Base-by-base conservation (phyloP, 1,140 invertebrate species). In the Magallana ariakensis region DNA sequence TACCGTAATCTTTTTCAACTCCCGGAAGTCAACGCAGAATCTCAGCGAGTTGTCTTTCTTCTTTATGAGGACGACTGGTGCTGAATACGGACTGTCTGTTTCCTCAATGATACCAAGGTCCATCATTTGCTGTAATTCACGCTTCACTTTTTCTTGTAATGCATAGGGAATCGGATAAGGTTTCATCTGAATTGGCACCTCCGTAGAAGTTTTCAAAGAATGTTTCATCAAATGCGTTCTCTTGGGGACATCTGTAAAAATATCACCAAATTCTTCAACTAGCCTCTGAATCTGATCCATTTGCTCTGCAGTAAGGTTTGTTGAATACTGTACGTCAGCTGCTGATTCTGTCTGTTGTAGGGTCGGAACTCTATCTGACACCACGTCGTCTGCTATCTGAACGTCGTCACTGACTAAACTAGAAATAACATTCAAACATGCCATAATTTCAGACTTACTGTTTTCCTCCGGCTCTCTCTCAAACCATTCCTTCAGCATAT, bases 31-130 rank as follows among this genome's bases (percentile, higher is more conserved):
- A 6, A 13, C 0, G 16, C 62, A 85, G 4, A 85, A 75, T 1
- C 13, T 26, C 0, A 75, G 11, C 11, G 60, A 66, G 1, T 13
- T n/a, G 62, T 75, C 62, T 4, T 54, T 54, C 55, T n/a, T n/a
- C n/a, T n/a, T n/a, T n/a, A n/a, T n/a, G n/a, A n/a, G n/a, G 53
- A 70, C 62, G 53, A 70, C 57, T 10, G 87, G 87, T 13, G 84
- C 53, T 15, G 85, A 75, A 80, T 87, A 90, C 26, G 90, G 89
- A 55, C 81, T 83, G 16, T 86, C 54, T n/a, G 84, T 86, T 22
- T 19, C 60, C 46, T 87, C 84, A 56, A 91, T 90, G n/a, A 91
- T 85, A n/a, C 83, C 80, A 16, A 57, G 2, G 15, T 88, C 19
- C 19, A 85, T 26, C 86, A 90, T 89, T 46, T 85, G 55, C 5